A percentile compares a stretch with the other conserved stretches of the same genome.
Evolutionary conservation across 1,140 invertebrate genomes (phyloP).

Genomic region (Listronotus bonariensis): DNA sequence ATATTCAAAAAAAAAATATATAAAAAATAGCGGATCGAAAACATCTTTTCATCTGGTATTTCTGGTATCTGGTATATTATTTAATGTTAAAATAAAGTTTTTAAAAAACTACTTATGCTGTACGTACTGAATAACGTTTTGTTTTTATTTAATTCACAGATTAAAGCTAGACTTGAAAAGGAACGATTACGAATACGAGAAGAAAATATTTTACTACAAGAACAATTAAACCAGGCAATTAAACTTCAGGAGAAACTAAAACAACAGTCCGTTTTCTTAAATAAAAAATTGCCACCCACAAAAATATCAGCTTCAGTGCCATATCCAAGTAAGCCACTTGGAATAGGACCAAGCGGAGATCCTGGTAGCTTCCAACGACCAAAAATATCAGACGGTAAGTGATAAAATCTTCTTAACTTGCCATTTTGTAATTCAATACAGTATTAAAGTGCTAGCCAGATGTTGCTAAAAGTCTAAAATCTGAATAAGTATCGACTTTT

Average conservation of each 20-base stretch:
- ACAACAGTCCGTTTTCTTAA: constrained; percentile 41
- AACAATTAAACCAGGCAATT: constrained; percentile 50
- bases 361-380: background rate
- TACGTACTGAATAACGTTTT: too few species aligned
- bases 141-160: constrained; percentile 42
- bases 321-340: background rate
- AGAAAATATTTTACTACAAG: constrained; percentile 52
- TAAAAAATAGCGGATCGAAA: too few species aligned
- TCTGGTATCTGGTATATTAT: too few species aligned
- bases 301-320: constrained; percentile 5
- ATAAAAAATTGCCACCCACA: constrained; percentile 7
- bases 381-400: constrained; percentile 5
- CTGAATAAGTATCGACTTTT: too few species aligned
- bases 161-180: constrained; percentile 53
- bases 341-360: background rate
- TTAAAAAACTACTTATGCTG: too few species aligned
- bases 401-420: too few species aligned
- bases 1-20: too few species aligned
- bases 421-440: too few species aligned
- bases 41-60: too few species aligned
- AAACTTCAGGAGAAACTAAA: constrained; percentile 54
- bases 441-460: too few species aligned
- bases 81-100: too few species aligned
- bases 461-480: too few species aligned
- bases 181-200: constrained; percentile 50